These are phyloP conservation scores for Cyrtodaria siliqua DNA, from an alignment of 2,888 invertebrate genomes.

Conservation along the genomic window DNA sequence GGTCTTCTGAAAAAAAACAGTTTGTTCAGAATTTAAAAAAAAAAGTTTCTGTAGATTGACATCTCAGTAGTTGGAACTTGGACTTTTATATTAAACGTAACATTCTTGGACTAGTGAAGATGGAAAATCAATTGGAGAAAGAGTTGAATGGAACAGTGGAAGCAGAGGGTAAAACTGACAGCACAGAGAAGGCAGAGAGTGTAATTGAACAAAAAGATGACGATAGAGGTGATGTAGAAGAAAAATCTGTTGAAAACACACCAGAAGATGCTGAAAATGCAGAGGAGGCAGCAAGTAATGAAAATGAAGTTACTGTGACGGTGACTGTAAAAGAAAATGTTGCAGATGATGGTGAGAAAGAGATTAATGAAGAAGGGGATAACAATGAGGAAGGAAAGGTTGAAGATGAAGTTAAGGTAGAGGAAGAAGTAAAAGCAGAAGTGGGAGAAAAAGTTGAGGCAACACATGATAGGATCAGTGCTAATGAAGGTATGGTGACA, in stretches of 20 bases:
- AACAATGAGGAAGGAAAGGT: slow-evolving; percentile 2
- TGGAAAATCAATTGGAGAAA: slow-evolving; percentile 2
- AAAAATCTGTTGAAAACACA: background rate
- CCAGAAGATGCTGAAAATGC: background rate
- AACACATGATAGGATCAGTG: background rate
- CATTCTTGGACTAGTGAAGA: too few species aligned
- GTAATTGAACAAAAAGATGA: background rate
- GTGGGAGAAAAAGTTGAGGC: background rate
- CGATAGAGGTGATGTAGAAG: background rate
- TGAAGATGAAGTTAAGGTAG: background rate
- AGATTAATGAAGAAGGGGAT: background rate
- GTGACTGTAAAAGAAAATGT: background rate
- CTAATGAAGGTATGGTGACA: slow-evolving; percentile 5
- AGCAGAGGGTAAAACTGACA: background rate
- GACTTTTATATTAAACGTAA: too few species aligned
- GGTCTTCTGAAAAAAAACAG: too few species aligned
- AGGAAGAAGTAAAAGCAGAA: slow-evolving; percentile 1
- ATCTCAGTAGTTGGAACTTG: too few species aligned
- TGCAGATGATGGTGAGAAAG: slow-evolving; percentile 10
- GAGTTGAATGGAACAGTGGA: background rate
- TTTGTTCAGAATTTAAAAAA: too few species aligned
- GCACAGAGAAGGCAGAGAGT: background rate
- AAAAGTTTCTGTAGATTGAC: too few species aligned
- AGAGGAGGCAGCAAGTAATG: slow-evolving; percentile 4
- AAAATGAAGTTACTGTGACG: background rate